Conservation (phyloP, 2,888 invertebrate genomes). For the Coelinius sp. region DNA sequence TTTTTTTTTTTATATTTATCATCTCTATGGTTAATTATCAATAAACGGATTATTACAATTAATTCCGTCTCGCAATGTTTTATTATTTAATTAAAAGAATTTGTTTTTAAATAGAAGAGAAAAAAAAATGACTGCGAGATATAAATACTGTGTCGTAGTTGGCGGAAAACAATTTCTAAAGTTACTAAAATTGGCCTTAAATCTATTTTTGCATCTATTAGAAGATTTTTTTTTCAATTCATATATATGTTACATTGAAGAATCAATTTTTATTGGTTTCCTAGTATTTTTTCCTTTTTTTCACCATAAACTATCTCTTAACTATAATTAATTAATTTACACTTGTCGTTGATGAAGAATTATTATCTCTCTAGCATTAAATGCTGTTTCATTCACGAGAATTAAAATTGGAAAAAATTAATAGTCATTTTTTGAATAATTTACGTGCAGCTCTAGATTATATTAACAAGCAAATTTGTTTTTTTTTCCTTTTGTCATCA, state of each 20-base stretch:
- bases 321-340: constrained; percentile 45
- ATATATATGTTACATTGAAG: constrained; percentile 62
- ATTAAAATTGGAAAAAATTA: background rate
- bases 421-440: background rate
- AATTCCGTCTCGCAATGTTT: constrained; percentile 8
- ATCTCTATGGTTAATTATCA: constrained; percentile 19
- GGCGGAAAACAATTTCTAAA: constrained; percentile 61
- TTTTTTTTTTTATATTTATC: constrained; percentile 3
- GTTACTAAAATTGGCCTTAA: constrained; percentile 40
- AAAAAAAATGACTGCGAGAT: no score
- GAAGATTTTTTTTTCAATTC: constrained; percentile 48
- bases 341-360: constrained; percentile 43
- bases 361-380: constrained; percentile 14
- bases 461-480: constrained; percentile 24
- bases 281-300: constrained; percentile 18
- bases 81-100: no score
- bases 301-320: constrained; percentile 37
- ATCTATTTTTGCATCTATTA: constrained; percentile 47
- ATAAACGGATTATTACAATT: constrained; percentile 1
- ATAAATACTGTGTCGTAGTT: constrained; percentile 70
- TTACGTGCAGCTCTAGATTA: constrained; percentile 16
- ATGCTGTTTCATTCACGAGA: background rate
- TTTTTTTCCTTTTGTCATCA: background rate
- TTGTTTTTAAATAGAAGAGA: no score
- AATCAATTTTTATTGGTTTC: constrained; percentile 41